Evolutionary conservation across 2,888 invertebrate species (phyloP), one percentile per base, ranked within the genome.

Genomic region (Atethmia centrago): DNA sequence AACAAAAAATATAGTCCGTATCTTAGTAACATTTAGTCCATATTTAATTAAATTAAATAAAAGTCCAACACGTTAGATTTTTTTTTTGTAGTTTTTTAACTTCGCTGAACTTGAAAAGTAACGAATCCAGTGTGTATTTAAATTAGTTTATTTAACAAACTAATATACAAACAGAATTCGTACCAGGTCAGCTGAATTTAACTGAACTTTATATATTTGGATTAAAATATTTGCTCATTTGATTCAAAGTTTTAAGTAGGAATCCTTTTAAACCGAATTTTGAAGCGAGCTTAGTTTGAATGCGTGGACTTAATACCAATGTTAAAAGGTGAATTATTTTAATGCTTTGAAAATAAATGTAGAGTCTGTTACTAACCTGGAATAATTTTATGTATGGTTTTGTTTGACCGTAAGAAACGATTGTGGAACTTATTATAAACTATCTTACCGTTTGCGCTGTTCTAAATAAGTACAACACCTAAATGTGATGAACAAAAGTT

Each of bases 221-320:
- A 76, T 75, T 71, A 61, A 67, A 79, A 79, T 69, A 83, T 79
- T 85, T 70, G 53, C 73, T 68, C 70, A 74, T 82, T 85, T 71
- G 47, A 71, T 71, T 83, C 53, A 62, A 82, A 79, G 64, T 75
- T 85, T 69, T 28, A 75, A 75, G 73, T 77, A 49, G 63, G 47
- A 59, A 76, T 76, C 61, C 71, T 28, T 76, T 74, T 76, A 62
- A 79, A 62, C 55, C 55, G 12, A 68, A 83, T 74, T 76, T 45
- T 67, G 51, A 69, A 66, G 56, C 25, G 14, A 71, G 75, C 47
- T 83, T 67, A 66, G 66, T 71, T 66, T 28, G 45, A 65, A 31
- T 72, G 14, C 51, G 31, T 59, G 59, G 51, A 70, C 45, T 70
- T 73, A 67, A 64, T 63, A 42, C 68, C 25, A 63, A 82, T 31